Evolutionary conservation across 2,888 invertebrate genomes (phyloP), one percentile per base, ranked within the genome.

Genomic region (Rhingia rostrata): DNA sequence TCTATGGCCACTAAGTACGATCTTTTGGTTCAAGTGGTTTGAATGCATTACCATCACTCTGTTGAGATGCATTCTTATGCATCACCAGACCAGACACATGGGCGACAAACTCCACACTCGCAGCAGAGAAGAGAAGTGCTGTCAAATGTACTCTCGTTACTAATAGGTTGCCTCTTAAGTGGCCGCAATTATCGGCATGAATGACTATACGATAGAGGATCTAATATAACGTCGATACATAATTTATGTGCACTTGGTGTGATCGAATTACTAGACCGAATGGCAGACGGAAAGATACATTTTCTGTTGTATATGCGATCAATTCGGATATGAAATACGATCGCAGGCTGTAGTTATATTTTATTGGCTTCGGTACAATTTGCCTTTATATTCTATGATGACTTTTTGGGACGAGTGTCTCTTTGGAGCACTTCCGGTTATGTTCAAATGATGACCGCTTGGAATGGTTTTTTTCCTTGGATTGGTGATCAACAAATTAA

Each of bases 41-140:
- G 47, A 58, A 39, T 64, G 14, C 66, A 41, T 10, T 64, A 12
- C 12, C 22, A 22, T 22, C 22, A 22, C 22, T 22, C 22, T 22
- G 22, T 41, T 10, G n/a, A 39, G 63, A 77, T 66, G 70, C 60
- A 77, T 49, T 67, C 60, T 39, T 12, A 22, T 56, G 64, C 56
- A 56, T 12, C 61, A 49, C 66, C 58, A 82, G 82, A 49, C 66
- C 69, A 83, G 83, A 79, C 83, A 83, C 83, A 83, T 83, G 83
- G 83, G 83, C 83, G 83, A 83, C 83, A 83, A 51, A 64, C 64
- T 66, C 70, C 66, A 45, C 37, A 22, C 22, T 22, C 22, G 22
- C 1, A 22, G 22, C 22, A 22, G 41, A 49, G 37, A 12, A 45
- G 58, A 58, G 30, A 45, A 49, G 70, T 43, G 81, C 69, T 61